Evolutionary conservation across 2,888 invertebrate species (phyloP), one percentile per base, ranked within the genome.

Genomic region (Alsophila aescularia): DNA sequence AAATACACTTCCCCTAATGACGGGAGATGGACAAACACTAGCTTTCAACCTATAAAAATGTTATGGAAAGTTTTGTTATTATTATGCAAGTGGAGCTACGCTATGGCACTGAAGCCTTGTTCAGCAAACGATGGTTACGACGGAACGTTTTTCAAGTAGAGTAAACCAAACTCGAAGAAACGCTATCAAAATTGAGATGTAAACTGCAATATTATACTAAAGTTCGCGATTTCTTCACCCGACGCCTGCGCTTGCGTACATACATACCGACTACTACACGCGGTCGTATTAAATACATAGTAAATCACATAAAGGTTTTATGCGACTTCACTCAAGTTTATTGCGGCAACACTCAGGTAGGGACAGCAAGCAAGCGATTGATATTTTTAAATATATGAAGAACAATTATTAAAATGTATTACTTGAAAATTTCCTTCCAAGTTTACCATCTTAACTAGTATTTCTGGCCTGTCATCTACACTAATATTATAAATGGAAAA

Each of bases 221-320:
- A 60, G 60, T 47, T 31, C 37, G 32, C 48, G 55, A 40, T 56
- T 56, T 56, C 55, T 56, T 56, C 55, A 56, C 54, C 32, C 39
- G 15, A 35, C 36, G 42, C 43, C 15, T 32, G 16, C 24, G 24
- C 24, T 24, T n/a, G n/a, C 57, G 49, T 52, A 61, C 63, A 44
- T 62, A 58, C 64, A 49, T 47, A 51, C 50, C 47, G 45, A 49
- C 63, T 66, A 61, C 63, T 69, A 74, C 77, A 76, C 69, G 69
- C 64, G 71, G 62, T 64, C 69, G 73, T 73, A 87, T 88, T 85
- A 86, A 87, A 83, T 87, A 88, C 87, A 87, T 87, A 87, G 83
- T 87, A 87, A 88, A 88, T 88, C 84, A 85, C 82, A 87, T 84
- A 82, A 81, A 82, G 75, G 75, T 80, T 88, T 88, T 86, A 86